Evolutionary conservation across 2,797 vertebrate genomes (phyloP).

Genomic region (Dicrostonyx torquatus): DNA sequence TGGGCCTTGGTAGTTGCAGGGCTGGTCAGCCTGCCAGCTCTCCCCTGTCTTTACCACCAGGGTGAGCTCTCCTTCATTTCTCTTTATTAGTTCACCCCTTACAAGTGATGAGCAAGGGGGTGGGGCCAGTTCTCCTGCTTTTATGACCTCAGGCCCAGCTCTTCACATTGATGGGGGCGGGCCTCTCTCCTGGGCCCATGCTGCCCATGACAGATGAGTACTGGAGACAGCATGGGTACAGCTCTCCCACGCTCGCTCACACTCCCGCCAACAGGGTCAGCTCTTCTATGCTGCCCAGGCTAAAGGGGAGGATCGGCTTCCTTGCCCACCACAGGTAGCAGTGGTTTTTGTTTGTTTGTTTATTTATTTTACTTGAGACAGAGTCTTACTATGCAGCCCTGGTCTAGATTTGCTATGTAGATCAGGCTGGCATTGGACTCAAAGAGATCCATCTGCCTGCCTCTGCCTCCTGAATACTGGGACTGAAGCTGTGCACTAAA

Average conservation of each 20-base stretch:
- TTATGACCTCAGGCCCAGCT: neutral
- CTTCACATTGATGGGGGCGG: neutral
- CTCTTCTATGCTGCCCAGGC: neutral
- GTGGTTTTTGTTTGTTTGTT: neutral
- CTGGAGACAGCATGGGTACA: neutral
- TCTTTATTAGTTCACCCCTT: no score
- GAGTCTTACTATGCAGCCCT: neutral
- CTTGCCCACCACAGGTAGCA: neutral
- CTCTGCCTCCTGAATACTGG: neutral
- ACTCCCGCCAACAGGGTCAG: neutral
- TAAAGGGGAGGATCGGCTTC: neutral
- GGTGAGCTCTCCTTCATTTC: no score
- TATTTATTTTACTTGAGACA: neutral
- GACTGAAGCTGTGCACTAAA: neutral
- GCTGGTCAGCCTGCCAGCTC: neutral
- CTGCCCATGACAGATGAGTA: neutral
- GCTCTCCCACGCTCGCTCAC: neutral
- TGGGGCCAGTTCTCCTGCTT: neutral
- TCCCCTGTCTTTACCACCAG: no score
- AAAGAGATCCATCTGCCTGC: neutral
- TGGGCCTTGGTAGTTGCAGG: no score
- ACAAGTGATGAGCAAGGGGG: no score
- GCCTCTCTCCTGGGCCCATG: neutral
- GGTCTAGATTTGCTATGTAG: neutral
- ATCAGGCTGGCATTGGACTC: neutral